Evolutionary conservation across 2,888 invertebrate genomes (phyloP).

Genomic region (Agrypnus murinus): DNA sequence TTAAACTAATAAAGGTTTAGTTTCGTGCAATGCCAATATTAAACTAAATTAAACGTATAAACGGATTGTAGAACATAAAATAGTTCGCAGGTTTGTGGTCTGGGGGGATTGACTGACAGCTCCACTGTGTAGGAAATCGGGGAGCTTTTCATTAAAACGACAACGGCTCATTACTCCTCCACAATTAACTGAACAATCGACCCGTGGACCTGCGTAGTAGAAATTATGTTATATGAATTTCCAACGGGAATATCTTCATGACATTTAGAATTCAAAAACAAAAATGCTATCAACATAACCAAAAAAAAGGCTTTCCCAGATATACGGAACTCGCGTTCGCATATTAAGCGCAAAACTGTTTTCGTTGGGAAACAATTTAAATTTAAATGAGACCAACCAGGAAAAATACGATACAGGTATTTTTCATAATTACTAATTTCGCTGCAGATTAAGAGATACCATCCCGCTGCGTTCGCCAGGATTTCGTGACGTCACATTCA

Average conservation of each 20-base stretch:
- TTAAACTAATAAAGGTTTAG: conserved; percentile 2
- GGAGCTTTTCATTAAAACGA: conserved; percentile 61
- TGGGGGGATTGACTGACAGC: conserved; percentile 38
- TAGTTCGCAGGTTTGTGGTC: conserved; percentile 41
- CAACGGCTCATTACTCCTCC: conserved; percentile 60
- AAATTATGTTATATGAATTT: conserved; percentile 41
- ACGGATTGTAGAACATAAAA: conserved; percentile 36
- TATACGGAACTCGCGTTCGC: too few species aligned
- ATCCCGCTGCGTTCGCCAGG: too few species aligned
- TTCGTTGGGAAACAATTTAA: too few species aligned
- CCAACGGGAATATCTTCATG: conserved; percentile 32
- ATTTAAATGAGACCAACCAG: too few species aligned
- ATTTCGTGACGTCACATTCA: too few species aligned
- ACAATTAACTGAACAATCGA: conserved; percentile 60
- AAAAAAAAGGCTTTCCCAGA: too few species aligned
- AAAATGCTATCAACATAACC: too few species aligned
- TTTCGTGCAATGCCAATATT: conserved; percentile 28
- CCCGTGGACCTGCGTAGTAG: conserved; percentile 41
- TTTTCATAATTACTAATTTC: too few species aligned
- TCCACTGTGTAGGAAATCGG: conserved; percentile 51
- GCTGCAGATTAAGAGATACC: too few species aligned
- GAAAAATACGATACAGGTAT: too few species aligned
- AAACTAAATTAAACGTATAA: conserved; percentile 37
- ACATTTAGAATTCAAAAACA: conserved; percentile 32
- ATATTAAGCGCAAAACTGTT: too few species aligned